Evolutionary conservation across 2,113 vertebrate genomes (phyloP), one percentile per base, ranked within the genome.

Genomic region (Piaya cayana): DNA sequence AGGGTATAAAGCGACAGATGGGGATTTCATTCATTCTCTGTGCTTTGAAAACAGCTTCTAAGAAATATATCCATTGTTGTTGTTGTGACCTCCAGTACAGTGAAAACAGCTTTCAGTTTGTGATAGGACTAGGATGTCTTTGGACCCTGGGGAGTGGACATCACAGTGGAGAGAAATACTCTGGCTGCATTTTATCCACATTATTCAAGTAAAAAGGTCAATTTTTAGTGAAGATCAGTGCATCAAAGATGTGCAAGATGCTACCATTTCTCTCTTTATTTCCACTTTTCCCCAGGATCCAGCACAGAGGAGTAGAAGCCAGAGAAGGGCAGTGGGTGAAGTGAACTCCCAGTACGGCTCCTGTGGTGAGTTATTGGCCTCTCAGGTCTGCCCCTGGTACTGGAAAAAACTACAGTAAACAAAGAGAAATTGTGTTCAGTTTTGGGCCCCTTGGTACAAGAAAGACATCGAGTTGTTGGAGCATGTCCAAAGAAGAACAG

Each of bases 1-100:
- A 88, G 75, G 63, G 80, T 91, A 80, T 64, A 93, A 79, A 95
- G 65, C 39, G 92, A 81, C 95, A 95, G 94, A 92, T 97, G 87
- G 91, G 89, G 94, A 89, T 95, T 90, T 95, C 59, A 79, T 95
- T 96, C 74, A 62, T 96, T 91, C 82, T 30, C n/a, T 8, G 11
- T 58, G 62, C 59, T 92, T 87, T 79, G 43, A 55, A 90, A 96
- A 72, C 42, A 87, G 53, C 18, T 32, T 87, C 53, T 91, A 36
- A 72, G 55, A 80, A 89, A 72, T 65, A 87, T 19, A 92, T 80
- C 63, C 34, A 58, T 70, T 89, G 55, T 79, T 89, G 32, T 80
- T 90, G 49, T 65, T 63, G 67, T 82, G 75, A 50, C 77, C 27
- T 82, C 52, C 39, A 71, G 16, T 12, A 43, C 0, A 0, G 16